These are phyloP conservation scores for Pammene fasciana DNA, from an alignment of 2,888 invertebrate genomes.

Conservation along the genomic window DNA sequence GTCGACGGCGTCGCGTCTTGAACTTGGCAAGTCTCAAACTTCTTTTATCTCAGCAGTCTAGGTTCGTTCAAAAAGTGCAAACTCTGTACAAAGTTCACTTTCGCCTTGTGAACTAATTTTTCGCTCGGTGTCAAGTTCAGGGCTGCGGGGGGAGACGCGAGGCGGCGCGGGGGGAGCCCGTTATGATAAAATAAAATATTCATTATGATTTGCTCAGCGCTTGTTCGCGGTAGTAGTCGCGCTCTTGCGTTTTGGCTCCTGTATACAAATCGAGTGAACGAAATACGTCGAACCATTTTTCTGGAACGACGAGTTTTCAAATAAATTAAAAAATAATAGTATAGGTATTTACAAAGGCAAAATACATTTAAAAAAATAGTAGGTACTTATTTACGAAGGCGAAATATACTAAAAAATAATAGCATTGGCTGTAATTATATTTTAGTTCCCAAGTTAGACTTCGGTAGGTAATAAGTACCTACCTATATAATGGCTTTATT, in stretches of 20 bases:
- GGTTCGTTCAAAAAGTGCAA: constrained; percentile 80
- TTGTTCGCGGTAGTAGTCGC: constrained; percentile 62
- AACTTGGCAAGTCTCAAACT: constrained; percentile 52
- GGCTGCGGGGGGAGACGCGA: constrained; percentile 56
- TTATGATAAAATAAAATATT: constrained; percentile 83
- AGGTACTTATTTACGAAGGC: no score
- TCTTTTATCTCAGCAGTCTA: constrained; percentile 80
- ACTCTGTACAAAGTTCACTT: constrained; percentile 82
- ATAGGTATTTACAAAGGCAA: no score
- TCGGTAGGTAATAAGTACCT: no score
- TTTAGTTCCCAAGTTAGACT: no score
- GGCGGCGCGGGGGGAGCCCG: constrained; percentile 49
- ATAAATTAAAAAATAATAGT: no score
- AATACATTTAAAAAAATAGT: no score
- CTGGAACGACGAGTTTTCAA: no score
- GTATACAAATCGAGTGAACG: no score
- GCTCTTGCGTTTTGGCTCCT: constrained; percentile 39
- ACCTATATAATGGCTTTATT: no score
- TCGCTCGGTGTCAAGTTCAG: constrained; percentile 82
- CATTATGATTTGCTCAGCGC: constrained; percentile 81
- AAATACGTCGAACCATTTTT: no score
- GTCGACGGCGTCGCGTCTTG: constrained; percentile 33
- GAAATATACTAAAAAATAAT: no score
- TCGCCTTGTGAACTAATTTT: constrained; percentile 83
- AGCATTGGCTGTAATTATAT: no score